phyloP scores from a whole-genome alignment of 2,113 vertebrate species.

The Colius striatus region DNA sequence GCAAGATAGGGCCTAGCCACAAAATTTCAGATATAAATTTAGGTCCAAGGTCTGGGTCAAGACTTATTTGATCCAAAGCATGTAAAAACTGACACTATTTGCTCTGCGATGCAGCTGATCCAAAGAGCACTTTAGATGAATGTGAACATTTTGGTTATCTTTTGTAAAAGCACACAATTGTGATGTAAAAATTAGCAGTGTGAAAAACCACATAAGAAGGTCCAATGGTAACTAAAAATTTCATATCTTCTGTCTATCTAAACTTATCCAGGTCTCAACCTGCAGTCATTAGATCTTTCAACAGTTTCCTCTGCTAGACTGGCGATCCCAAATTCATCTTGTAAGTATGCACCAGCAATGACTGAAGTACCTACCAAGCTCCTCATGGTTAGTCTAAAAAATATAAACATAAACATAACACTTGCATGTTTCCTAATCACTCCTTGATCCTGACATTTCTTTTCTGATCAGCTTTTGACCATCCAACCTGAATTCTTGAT shows the following conservation, averaged over 20 bases:
- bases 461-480: not conserved
- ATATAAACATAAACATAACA: not conserved
- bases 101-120: not conserved
- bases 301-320: not conserved
- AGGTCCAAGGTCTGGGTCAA: not conserved
- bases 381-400: not conserved
- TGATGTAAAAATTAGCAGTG: not conserved
- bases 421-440: not conserved
- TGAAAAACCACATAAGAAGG: not conserved
- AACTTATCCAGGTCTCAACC: not conserved
- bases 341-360: not conserved
- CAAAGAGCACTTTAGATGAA: not conserved
- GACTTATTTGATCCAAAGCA: not conserved
- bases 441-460: not conserved
- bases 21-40: not conserved
- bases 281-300: not conserved
- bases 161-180: not conserved
- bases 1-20: not conserved
- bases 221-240: not conserved
- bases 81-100: not conserved
- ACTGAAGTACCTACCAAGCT: not conserved
- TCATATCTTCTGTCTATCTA: not conserved
- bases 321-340: not conserved
- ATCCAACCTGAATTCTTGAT: not conserved
- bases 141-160: not conserved